phyloP scores from a whole-genome alignment of 2,797 vertebrate genomes.

The Poeciliopsis turneri region DNA sequence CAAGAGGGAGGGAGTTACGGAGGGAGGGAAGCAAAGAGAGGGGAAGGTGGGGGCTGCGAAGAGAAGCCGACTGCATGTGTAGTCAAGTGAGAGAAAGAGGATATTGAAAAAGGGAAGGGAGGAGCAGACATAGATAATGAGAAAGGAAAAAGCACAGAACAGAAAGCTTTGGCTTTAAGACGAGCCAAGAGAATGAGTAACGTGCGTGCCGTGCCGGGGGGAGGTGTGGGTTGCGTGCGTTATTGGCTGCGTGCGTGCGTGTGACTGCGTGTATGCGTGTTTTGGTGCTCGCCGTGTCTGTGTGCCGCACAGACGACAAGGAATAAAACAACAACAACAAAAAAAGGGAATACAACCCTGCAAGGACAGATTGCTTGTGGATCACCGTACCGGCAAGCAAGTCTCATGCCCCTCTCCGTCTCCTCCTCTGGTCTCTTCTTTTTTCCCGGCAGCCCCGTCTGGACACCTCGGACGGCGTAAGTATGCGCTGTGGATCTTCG shows the following conservation, averaged over 20 bases:
- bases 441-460: conserved; percentile 54
- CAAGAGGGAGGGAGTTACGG: conserved; percentile 62
- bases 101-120: conserved; percentile 85
- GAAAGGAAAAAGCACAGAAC: conserved; percentile 80
- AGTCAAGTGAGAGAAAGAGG: conserved; percentile 80
- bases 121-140: conserved; percentile 84
- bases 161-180: conserved; percentile 75
- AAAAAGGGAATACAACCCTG: conserved; percentile 60
- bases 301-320: conserved; percentile 64
- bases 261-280: conserved; percentile 62
- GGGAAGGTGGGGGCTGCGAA: conserved; percentile 74
- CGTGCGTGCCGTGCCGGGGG: conserved; percentile 63
- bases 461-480: conserved; percentile 76
- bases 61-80: conserved; percentile 80
- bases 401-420: conserved; percentile 73
- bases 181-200: conserved; percentile 73
- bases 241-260: conserved; percentile 55
- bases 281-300: conserved; percentile 54
- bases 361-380: conserved; percentile 50
- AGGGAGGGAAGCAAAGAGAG: conserved; percentile 53
- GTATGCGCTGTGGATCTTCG: conserved; percentile 60
- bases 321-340: conserved; percentile 33
- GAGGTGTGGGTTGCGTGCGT: conserved; percentile 62
- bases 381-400: conserved; percentile 60
- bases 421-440: conserved; percentile 62